Evolutionary conservation across 2,113 vertebrate genomes (phyloP).

Genomic region (Sinocyclocheilus grahami): DNA sequence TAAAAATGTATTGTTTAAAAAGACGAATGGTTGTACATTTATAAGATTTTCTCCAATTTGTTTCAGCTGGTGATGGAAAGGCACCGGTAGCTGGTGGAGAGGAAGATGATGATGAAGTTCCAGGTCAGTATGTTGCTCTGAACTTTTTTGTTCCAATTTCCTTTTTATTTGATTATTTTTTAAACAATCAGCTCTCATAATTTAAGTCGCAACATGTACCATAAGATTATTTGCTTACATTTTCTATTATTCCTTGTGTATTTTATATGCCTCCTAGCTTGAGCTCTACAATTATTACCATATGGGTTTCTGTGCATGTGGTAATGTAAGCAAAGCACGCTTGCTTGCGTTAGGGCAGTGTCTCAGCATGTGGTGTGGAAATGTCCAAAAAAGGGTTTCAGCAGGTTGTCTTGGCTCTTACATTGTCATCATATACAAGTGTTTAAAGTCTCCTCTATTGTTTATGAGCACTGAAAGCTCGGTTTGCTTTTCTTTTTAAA

Average conservation of each 20-base stretch:
- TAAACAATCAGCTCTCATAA: not conserved
- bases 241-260: slow-evolving; percentile 7
- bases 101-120: slow-evolving; percentile 97
- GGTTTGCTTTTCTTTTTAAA: slow-evolving; percentile 66
- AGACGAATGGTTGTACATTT: not conserved
- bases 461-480: slow-evolving; percentile 60
- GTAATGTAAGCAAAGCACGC: slow-evolving; percentile 38
- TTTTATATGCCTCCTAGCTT: not conserved
- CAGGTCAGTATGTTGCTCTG: slow-evolving; percentile 78
- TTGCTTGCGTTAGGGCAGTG: slow-evolving; percentile 55
- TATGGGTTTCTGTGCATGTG: not conserved
- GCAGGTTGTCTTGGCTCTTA: slow-evolving; percentile 25
- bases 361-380: not conserved
- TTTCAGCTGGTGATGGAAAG: slow-evolving; percentile 91
- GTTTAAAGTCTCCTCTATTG: slow-evolving; percentile 60
- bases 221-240: not conserved
- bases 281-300: slow-evolving; percentile 11
- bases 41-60: slow-evolving; percentile 9
- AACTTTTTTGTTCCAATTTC: too few species aligned
- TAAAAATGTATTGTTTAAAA: not conserved
- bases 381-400: slow-evolving; percentile 32
- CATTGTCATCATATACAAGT: slow-evolving; percentile 24
- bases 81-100: slow-evolving; percentile 90
- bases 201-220: too few species aligned
- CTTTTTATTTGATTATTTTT: too few species aligned